phyloP scores from a whole-genome alignment of 2,888 invertebrate species.

The Cylloceria caligata region DNA sequence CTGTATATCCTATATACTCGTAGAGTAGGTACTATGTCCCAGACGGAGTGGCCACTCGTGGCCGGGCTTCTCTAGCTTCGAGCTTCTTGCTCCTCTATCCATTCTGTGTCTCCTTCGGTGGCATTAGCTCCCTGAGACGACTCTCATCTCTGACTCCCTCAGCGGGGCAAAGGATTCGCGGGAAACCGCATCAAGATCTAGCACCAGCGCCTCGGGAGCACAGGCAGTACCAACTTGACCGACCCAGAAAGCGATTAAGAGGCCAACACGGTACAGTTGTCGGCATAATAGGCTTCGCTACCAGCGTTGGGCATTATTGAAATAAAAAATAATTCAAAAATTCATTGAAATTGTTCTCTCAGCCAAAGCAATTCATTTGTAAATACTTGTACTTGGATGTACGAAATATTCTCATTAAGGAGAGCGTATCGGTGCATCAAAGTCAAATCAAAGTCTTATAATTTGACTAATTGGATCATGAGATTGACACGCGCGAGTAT shows the following conservation, averaged over 20 bases:
- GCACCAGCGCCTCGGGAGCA: slow-evolving; percentile 22
- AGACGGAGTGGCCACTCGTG: slow-evolving; percentile 37
- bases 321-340: not conserved
- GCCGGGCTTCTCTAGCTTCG: slow-evolving; percentile 40
- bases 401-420: not conserved
- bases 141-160: slow-evolving; percentile 49
- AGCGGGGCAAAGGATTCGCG: slow-evolving; percentile 42
- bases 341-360: not conserved
- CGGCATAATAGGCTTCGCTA: not conserved
- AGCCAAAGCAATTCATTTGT: not conserved
- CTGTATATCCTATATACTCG: slow-evolving; percentile 7
- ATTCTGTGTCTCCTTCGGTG: slow-evolving; percentile 28
- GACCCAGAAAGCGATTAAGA: slow-evolving; percentile 20
- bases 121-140: slow-evolving; percentile 32
- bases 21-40: slow-evolving; percentile 29
- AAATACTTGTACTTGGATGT: not conserved
- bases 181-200: slow-evolving; percentile 37
- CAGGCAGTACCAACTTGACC: not conserved
- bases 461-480: too few species aligned
- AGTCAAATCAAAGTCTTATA: too few species aligned
- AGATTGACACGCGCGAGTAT: too few species aligned
- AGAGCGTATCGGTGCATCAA: too few species aligned
- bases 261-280: slow-evolving; percentile 6
- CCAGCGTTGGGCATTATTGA: not conserved
- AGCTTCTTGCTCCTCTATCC: slow-evolving; percentile 47